These are phyloP conservation scores for Coptodon rendalli DNA, from an alignment of 2,113 vertebrate species.

Conservation along the genomic window DNA sequence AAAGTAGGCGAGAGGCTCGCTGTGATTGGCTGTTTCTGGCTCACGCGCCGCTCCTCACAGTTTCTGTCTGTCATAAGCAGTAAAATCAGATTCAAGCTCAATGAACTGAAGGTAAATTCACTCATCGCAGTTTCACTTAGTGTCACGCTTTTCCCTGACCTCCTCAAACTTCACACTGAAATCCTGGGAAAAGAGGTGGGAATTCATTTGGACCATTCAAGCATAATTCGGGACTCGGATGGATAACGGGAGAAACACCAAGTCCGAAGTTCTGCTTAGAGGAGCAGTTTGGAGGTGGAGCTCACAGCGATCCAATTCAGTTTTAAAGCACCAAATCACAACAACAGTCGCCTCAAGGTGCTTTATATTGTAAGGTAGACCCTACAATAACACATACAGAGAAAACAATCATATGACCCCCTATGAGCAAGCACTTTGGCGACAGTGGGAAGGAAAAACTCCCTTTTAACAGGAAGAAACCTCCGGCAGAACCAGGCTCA, in stretches of 20 bases:
- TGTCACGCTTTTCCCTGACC: background rate
- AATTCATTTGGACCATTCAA: background rate
- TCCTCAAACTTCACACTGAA: background rate
- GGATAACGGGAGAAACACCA: background rate
- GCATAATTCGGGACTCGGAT: background rate
- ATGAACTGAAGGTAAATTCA: background rate
- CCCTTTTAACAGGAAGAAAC: background rate
- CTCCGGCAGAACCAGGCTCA: background rate
- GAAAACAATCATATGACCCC: rapidly evolving
- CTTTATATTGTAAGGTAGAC: rapidly evolving
- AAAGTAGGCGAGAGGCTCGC: background rate
- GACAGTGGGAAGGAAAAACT: background rate
- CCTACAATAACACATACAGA: rapidly evolving
- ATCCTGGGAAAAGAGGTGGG: background rate
- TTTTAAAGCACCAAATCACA: background rate
- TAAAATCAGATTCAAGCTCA: background rate
- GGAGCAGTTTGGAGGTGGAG: background rate
- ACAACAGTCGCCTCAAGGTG: too few species aligned
- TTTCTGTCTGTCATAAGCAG: background rate
- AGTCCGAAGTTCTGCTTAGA: background rate
- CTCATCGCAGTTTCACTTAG: background rate
- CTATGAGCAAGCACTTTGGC: rapidly evolving
- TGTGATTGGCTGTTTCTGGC: background rate
- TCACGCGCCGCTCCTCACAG: rapidly evolving
- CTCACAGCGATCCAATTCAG: background rate